Percentiles rank a stretch among this genome's conserved stretches.
Evolutionary conservation across 2,113 vertebrate species (phyloP).

Genomic region (Amia ocellicauda): DNA sequence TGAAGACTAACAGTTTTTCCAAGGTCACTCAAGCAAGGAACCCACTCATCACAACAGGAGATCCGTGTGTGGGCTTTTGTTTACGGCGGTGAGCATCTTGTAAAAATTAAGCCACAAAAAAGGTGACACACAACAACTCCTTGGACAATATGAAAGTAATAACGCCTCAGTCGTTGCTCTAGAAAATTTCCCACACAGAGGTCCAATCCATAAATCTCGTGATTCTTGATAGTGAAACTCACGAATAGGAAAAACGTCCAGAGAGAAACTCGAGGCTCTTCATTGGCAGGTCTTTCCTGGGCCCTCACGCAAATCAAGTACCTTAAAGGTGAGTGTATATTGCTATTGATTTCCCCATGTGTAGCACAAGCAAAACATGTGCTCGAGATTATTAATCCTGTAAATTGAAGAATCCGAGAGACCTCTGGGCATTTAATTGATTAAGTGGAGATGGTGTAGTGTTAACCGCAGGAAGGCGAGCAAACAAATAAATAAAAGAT

Average conservation of each 20-base stretch:
- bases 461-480: no score
- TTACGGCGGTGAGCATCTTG: no score
- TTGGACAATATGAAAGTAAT: neutral
- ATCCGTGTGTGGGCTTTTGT: no score
- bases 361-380: neutral
- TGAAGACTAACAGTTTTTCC: no score
- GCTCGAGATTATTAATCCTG: constrained; percentile 12
- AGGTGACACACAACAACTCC: neutral
- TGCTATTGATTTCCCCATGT: constrained; percentile 4
- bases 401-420: constrained; percentile 13
- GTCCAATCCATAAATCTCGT: neutral
- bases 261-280: neutral
- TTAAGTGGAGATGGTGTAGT: neutral
- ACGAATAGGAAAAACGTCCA: neutral
- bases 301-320: constrained; percentile 2
- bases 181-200: neutral
- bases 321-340: constrained; percentile 5
- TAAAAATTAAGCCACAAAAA: no score
- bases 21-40: no score
- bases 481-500: no score
- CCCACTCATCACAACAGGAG: no score
- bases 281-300: neutral
- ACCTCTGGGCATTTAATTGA: neutral
- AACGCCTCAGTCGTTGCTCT: neutral
- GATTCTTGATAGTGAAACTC: neutral